These are phyloP conservation scores for Microtus oregoni DNA, from an alignment of 2,113 vertebrate species.

Conservation along the genomic window DNA sequence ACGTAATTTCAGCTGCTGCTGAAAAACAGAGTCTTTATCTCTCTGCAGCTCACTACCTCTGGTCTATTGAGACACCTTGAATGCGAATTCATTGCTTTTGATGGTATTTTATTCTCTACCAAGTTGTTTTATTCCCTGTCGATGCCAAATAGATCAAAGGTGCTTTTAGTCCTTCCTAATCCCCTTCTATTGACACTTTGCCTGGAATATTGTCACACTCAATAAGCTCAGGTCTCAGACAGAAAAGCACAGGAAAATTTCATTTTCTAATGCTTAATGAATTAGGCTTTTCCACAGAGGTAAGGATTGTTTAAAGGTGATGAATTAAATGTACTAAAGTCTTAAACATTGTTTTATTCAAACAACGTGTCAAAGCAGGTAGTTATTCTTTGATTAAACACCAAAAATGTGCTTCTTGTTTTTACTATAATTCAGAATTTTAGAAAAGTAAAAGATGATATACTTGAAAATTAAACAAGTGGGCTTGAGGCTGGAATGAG, in stretches of 20 bases:
- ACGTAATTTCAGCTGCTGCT: neutral
- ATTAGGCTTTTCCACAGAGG: neutral
- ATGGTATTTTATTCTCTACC: conserved; percentile 1
- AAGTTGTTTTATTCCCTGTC: neutral
- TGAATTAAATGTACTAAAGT: neutral
- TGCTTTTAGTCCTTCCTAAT: neutral
- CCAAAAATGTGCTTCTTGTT: neutral
- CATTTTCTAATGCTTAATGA: neutral
- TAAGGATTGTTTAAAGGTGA: neutral
- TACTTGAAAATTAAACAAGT: conserved; percentile 59
- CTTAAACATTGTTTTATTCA: neutral
- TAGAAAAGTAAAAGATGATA: neutral
- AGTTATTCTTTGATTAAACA: neutral
- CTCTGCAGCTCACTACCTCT: neutral
- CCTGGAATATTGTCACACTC: neutral
- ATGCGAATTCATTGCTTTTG: neutral
- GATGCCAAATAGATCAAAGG: conserved; percentile 8
- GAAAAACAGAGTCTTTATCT: neutral
- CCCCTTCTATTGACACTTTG: neutral
- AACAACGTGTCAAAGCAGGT: neutral
- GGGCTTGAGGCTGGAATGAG: neutral
- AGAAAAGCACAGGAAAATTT: neutral
- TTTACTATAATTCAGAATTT: conserved; percentile 1
- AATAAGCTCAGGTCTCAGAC: neutral
- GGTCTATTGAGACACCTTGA: neutral